These are phyloP conservation scores for Penaeus japonicus DNA, from an alignment of 1,140 invertebrate genomes.

Conservation along the genomic window DNA sequence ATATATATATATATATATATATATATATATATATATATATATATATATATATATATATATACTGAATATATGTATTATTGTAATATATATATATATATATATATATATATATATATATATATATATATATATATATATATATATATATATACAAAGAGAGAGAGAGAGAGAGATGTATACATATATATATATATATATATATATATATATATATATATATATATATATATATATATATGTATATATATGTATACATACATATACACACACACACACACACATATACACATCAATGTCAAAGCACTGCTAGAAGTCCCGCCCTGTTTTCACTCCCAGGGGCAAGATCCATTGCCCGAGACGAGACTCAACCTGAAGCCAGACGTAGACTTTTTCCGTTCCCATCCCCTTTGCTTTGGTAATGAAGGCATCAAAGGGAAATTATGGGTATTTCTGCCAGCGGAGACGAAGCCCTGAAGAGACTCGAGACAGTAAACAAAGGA, in stretches of 20 bases:
- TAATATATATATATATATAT: slow-evolving; percentile 13
- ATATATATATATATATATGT: slow-evolving; percentile 13
- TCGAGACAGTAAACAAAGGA: too few species aligned
- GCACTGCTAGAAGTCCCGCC: too few species aligned
- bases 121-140: slow-evolving; percentile 3
- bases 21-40: neutral
- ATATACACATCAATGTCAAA: too few species aligned
- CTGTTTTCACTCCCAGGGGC: too few species aligned
- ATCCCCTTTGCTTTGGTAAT: too few species aligned
- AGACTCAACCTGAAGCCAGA: too few species aligned
- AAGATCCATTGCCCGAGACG: too few species aligned
- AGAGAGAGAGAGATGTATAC: neutral
- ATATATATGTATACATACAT: neutral
- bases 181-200: neutral
- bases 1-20: neutral
- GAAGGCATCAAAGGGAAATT: too few species aligned
- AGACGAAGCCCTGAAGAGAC: too few species aligned
- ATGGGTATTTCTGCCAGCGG: too few species aligned
- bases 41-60: neutral
- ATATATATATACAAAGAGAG: neutral
- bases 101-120: neutral
- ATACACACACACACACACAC: neutral
- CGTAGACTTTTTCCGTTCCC: too few species aligned
- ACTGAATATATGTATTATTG: too few species aligned
- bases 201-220: neutral